Evolutionary conservation across 2,888 invertebrate species (phyloP), one percentile per base, ranked within the genome.

Genomic region (Dynastes grantii): DNA sequence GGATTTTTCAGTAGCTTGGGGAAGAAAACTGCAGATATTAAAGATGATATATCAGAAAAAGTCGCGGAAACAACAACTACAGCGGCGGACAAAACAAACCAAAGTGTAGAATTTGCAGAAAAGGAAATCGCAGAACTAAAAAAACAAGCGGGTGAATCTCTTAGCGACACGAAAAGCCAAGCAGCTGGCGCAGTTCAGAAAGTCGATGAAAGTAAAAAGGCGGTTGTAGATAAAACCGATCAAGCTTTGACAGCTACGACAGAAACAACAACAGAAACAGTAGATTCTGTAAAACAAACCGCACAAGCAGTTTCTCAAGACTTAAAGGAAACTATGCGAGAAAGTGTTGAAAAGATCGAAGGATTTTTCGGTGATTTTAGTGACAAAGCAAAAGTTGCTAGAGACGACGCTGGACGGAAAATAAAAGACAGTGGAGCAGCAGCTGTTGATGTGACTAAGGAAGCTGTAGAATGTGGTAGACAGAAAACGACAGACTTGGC

Each of bases 1-100:
- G 84, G 84, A 79, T 85, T 85, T 6, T 80, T 85, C 37, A 84
- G 84, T 40, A 83, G 81, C 16, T 37, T 81, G n/a, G 76, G 49
- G 27, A 81, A 78, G 82, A 82, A 73, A 53, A 3, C 53, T 8
- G 29, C 13, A 49, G 61, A 61, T 45, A 40, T 27, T 29, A 65
- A 85, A 32, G 83, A 84, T 77, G 83, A 53, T 13, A 8, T 53
- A 51, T 53, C 53, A 4, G 29, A 53, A n/a, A 76, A 76, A 58
- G 6, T 45, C 8, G 58, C 37, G 13, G 78, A 76, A 2, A 13
- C 40, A 37, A 58, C 40, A 27, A 29, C 53, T 13, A 32, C 16
- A 4, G n/a, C n/a, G 1, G 6, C 45, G 27, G 77, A 70, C 11
- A 29, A 37, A 68, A 65, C 67, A 55, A 55, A 67, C 13, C n/a